Evolutionary conservation across 2,113 vertebrate species (phyloP).

Genomic region (Chauna torquata): DNA sequence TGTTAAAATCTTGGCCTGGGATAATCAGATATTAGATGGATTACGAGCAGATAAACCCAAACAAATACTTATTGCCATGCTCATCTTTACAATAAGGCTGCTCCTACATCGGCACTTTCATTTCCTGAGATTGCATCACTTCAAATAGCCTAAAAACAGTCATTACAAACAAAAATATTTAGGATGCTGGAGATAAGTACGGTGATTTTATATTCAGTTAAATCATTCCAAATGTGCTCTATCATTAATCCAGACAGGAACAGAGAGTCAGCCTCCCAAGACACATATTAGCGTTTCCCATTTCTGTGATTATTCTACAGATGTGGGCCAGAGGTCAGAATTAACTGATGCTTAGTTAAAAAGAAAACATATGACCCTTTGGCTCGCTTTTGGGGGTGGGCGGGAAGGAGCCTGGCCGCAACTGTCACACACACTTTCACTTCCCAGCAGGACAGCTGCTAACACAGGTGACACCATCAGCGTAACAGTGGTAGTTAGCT

Average conservation of each 20-base stretch:
- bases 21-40: background rate
- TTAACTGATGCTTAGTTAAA: background rate
- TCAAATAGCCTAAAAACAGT: background rate
- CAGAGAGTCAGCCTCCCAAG: background rate
- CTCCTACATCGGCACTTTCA: background rate
- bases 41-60: background rate
- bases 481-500: background rate
- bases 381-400: background rate
- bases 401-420: fast-evolving
- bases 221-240: background rate
- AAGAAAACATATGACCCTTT: background rate
- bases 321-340: background rate
- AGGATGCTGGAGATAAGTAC: background rate
- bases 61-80: background rate
- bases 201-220: background rate
- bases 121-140: background rate
- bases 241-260: background rate
- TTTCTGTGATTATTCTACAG: background rate
- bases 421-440: background rate
- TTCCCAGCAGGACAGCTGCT: background rate
- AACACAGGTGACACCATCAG: background rate
- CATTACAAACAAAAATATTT: background rate
- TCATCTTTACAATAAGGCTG: background rate
- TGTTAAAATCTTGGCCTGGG: background rate
- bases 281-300: background rate